Evolutionary conservation across 2,113 vertebrate species (phyloP), one percentile per base, ranked within the genome.

Genomic region (Eurypyga helias): DNA sequence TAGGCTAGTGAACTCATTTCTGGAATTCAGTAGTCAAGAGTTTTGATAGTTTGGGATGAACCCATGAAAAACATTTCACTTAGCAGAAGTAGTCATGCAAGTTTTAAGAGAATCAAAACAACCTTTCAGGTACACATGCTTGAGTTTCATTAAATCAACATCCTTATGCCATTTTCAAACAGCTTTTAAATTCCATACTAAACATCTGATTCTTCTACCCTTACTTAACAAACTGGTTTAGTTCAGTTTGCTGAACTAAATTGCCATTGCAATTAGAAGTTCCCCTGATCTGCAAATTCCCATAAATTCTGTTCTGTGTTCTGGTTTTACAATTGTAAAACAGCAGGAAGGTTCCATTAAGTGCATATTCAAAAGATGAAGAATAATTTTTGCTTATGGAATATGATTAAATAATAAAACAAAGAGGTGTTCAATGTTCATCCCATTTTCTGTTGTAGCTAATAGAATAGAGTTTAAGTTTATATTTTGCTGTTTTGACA

Each of bases 201-300:
- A 85, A 89, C 31, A 58, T 51, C 33, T 72, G 54, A 48, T 29
- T 78, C 18, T 28, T 84, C 58, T 85, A 4, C 8, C 54, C 23
- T 82, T 65, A 41, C 13, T 66, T 58, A 93, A 26, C 0, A 1
- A 91, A 76, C 10, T 46, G 11, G 4, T 73, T 8, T 51, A 57
- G 24, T 95, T 90, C 46, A 81, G 6, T 89, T 89, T 96, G n/a
- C n/a, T n/a, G n/a, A n/a, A n/a, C n/a, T n/a, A 13, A 69, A 76
- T 65, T 83, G 17, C 8, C 52, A 43, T 15, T 72, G 28, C 11
- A 83, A 41, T 26, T 76, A 61, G 26, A 81, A 77, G 29, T 62
- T 77, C 6, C 70, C 5, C 55, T 70, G 55, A 69, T 58, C 23
- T 75, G 15, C 52, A 64, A 51, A 88, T 85, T 91, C 28, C 34